Conservation (phyloP, 2,888 invertebrate genomes). For the Hyalella azteca region DNA sequence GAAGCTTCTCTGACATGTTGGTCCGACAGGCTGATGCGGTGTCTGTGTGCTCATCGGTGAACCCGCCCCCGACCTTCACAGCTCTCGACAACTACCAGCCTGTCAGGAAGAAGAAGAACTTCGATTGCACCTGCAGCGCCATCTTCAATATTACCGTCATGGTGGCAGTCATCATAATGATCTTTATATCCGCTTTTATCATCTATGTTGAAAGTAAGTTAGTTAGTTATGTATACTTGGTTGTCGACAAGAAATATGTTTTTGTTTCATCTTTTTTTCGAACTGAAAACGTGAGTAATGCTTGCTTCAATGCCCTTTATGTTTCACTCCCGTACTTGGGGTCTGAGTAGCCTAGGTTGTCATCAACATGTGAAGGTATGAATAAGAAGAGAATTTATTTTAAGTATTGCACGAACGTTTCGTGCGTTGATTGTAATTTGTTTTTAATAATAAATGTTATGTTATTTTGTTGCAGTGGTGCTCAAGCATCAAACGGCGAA, state of each 20-base stretch:
- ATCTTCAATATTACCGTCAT: constrained; percentile 50
- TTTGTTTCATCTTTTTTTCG: background rate
- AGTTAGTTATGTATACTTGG: background rate
- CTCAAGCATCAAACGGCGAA: constrained; percentile 47
- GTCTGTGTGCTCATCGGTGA: constrained; percentile 50
- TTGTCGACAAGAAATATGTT: no score
- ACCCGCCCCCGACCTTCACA: constrained; percentile 56
- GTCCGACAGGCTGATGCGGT: constrained; percentile 17
- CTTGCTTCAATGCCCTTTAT: no score
- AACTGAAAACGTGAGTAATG: background rate
- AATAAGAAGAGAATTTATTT: background rate
- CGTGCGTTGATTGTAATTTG: background rate
- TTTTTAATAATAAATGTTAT: background rate
- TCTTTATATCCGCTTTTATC: constrained; percentile 54
- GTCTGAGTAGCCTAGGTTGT: no score
- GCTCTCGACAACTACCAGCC: constrained; percentile 56
- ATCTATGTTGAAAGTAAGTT: constrained; percentile 57
- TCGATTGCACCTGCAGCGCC: constrained; percentile 49
- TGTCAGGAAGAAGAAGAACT: constrained; percentile 40
- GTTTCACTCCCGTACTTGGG: no score
- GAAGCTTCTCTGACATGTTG: no score
- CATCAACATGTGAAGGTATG: no score
- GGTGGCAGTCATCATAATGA: constrained; percentile 46
- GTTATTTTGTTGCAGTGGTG: constrained; percentile 43
- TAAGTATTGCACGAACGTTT: background rate